phyloP scores from a whole-genome alignment of 2,888 invertebrate genomes.

The Drosophila nr. perissopoda region DNA sequence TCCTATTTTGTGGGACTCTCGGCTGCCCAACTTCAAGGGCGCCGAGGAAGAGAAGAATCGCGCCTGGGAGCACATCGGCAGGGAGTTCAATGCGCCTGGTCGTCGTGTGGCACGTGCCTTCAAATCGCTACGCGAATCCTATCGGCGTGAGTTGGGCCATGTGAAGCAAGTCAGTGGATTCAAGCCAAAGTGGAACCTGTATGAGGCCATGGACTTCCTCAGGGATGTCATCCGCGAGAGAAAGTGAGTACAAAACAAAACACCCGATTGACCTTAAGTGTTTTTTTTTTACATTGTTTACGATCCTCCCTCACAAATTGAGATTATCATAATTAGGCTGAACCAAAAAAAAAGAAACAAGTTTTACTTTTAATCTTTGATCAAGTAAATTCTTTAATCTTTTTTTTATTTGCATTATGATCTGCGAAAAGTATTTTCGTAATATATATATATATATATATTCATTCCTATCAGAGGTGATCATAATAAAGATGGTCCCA shows the following conservation, averaged over 20 bases:
- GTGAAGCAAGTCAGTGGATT: slow-evolving; percentile 82
- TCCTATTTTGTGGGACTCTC: slow-evolving; percentile 83
- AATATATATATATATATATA: background rate
- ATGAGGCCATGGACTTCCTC: slow-evolving; percentile 83
- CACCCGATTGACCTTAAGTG: background rate
- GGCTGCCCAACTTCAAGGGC: slow-evolving; percentile 83
- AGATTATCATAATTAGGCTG: slow-evolving; percentile 21
- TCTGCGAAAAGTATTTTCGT: background rate
- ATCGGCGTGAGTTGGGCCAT: slow-evolving; percentile 83
- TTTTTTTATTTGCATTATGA: background rate
- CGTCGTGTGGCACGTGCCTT: slow-evolving; percentile 83
- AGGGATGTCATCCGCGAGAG: slow-evolving; percentile 83
- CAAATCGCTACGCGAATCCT: slow-evolving; percentile 83
- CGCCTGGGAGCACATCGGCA: slow-evolving; percentile 83
- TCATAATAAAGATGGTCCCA: background rate
- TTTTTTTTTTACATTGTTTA: background rate
- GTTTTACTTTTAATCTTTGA: background rate
- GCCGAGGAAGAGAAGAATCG: slow-evolving; percentile 84
- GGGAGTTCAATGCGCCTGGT: slow-evolving; percentile 83
- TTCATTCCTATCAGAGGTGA: background rate
- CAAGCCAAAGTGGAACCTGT: slow-evolving; percentile 83
- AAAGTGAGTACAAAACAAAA: slow-evolving; percentile 77
- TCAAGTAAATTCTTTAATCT: fast-evolving
- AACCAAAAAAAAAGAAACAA: slow-evolving; percentile 3
- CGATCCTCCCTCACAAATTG: slow-evolving; percentile 1